Evolutionary conservation across 92 coral and sea anemone genomes (phyloP), one percentile per base, ranked within the genome.

Genomic region (Zoanthus sociatus): DNA sequence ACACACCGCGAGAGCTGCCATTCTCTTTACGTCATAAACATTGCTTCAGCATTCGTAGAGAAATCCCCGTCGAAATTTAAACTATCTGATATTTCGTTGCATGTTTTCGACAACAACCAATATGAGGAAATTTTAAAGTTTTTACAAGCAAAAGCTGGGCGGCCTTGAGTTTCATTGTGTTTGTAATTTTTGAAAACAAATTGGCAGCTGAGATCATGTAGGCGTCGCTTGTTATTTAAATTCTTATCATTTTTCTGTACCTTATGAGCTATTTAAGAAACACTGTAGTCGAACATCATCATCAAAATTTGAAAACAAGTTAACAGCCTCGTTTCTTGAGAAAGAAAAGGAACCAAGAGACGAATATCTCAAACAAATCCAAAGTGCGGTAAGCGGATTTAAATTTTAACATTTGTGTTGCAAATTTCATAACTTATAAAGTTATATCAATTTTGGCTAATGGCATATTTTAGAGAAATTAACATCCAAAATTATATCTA

Each of bases 191-290:
- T 9, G 6, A 21, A 26, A 53, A 16, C 3, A 14, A 21, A 13
- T 4, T 20, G 17, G 53, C 8, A 17, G 1, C 79, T 6, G 42
- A 63, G 4, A 9, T 63, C 16, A 2, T 55, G 82, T 53, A 55
- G 82, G 82, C 82, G 82, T 77, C 47, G 66, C 48, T 7, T 16
- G 33, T 53, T 77, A 11, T 16, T 77, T 33, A 9, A 77, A 77
- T 77, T 54, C 82, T 45, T 13, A 53, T 31, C 67, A 77, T 77
- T 77, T 76, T 73, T 73, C 53, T 50, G 17, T 51, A 14, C 53
- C 37, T 50, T 9, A 50, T 50, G 9, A 7, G 3, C 45, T 21
- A 77, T 77, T 51, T 77, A 77, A 77, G 48, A 54, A n/a, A 53
- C 18, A 6, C 63, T 77, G 17, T 8, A 4, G 37, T 53, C 3